Conservation (phyloP, 2,113 vertebrate genomes). For the Leuciscus idus region DNA sequence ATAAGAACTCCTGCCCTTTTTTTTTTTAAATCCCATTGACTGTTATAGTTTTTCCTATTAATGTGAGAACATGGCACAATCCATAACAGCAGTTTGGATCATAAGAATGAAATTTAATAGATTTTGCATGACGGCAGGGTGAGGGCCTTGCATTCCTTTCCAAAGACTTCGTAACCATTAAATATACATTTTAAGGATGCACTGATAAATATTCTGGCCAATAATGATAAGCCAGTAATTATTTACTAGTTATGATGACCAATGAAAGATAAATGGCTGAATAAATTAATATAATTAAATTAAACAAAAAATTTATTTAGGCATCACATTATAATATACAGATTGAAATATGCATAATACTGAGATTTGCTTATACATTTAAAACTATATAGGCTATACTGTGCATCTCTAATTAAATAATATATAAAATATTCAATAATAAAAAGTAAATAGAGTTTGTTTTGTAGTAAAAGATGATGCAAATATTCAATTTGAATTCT, state of each 20-base stretch:
- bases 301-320: neutral
- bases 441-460: neutral
- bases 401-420: neutral
- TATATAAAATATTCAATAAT: neutral
- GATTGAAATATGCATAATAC: neutral
- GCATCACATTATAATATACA: neutral
- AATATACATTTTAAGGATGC: neutral
- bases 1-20: conserved; percentile 69
- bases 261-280: neutral
- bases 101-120: neutral
- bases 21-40: conserved; percentile 36
- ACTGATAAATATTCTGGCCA: neutral
- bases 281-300: neutral
- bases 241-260: neutral
- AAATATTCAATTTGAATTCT: neutral
- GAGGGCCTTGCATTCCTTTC: neutral
- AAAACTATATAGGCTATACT: neutral
- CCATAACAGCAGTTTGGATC: neutral
- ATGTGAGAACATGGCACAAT: conserved; percentile 5
- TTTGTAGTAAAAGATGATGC: neutral
- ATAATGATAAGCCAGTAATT: neutral
- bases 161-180: neutral
- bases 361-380: neutral
- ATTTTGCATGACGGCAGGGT: neutral
- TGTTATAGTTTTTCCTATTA: conserved; percentile 54